phyloP scores from a whole-genome alignment of 1,140 invertebrate genomes.

The Heliconius nattereri region DNA sequence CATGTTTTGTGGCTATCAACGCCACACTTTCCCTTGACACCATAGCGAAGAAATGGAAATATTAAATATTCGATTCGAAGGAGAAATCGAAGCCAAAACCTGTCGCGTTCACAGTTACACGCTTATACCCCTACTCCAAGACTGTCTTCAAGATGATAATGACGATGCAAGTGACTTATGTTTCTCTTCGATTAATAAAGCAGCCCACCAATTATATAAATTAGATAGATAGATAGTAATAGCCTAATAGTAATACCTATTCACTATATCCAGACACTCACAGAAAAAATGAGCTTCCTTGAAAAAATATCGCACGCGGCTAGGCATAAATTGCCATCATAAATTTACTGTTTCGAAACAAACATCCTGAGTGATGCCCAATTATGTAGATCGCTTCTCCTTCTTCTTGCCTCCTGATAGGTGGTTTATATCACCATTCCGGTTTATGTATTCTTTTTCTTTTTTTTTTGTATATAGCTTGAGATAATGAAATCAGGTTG shows the following conservation, averaged over 20 bases:
- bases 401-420: slow-evolving; percentile 48
- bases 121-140: too few relatives aligned
- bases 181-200: neutral
- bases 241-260: slow-evolving; percentile 15
- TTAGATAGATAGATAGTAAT: neutral
- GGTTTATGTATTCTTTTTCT: slow-evolving; percentile 33
- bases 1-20: too few relatives aligned
- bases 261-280: slow-evolving; percentile 33
- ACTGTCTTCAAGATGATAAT: too few relatives aligned
- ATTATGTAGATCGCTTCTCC: slow-evolving; percentile 53
- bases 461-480: neutral
- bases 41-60: too few relatives aligned
- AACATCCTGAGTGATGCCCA: slow-evolving; percentile 51
- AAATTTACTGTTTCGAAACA: slow-evolving; percentile 49
- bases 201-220: neutral
- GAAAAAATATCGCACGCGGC: slow-evolving; percentile 46
- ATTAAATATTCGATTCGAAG: too few relatives aligned
- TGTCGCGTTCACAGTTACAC: too few relatives aligned
- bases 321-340: slow-evolving; percentile 53
- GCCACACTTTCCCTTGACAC: too few relatives aligned
- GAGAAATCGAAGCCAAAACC: too few relatives aligned
- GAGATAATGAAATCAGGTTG: neutral
- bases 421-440: slow-evolving; percentile 44
- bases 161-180: too few relatives aligned
- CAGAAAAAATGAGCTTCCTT: slow-evolving; percentile 39